These are phyloP conservation scores for Oscheius sp. DNA, from an alignment of 2,888 invertebrate genomes.

Conservation along the genomic window DNA sequence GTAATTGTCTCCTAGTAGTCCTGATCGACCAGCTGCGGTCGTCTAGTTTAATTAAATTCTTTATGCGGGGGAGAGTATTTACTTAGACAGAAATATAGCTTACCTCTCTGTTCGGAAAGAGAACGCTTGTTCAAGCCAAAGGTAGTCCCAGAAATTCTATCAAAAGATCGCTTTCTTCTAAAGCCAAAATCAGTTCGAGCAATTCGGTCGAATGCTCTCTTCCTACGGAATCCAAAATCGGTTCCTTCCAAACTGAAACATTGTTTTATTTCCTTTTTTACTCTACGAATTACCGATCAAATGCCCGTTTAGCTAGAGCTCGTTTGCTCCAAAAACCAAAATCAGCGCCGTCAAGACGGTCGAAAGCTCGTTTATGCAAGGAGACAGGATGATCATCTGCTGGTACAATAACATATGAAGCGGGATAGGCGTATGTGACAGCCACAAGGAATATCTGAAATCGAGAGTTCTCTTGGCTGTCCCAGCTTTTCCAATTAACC, in stretches of 20 bases:
- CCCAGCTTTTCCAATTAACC: not conserved
- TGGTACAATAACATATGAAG: conserved; percentile 21
- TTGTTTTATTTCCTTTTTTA: not conserved
- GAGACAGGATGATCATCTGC: not conserved
- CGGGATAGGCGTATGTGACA: conserved; percentile 9
- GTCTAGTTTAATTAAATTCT: not conserved
- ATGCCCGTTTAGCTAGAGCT: conserved; percentile 43
- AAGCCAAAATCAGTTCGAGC: conserved; percentile 54
- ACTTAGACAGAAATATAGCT: conserved; percentile 1
- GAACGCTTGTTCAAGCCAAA: conserved; percentile 49
- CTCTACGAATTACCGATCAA: conserved; percentile 39
- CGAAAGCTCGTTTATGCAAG: conserved; percentile 48
- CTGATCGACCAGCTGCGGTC: conserved; percentile 1
- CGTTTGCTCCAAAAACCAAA: conserved; percentile 34
- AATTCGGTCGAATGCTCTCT: conserved; percentile 54
- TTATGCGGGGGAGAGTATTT: not conserved
- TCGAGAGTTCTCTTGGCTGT: not conserved
- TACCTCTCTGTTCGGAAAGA: conserved; percentile 20
- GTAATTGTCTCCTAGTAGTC: too few relatives aligned
- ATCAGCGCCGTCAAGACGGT: conserved; percentile 45
- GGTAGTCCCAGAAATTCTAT: conserved; percentile 49
- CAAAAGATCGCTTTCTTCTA: conserved; percentile 52
- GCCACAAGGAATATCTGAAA: conserved; percentile 6
- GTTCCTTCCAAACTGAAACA: conserved; percentile 42
- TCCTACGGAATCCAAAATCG: conserved; percentile 50